Evolutionary conservation across 2,888 invertebrate genomes (phyloP), one percentile per base, ranked within the genome.

Genomic region (Machimus atricapillus): DNA sequence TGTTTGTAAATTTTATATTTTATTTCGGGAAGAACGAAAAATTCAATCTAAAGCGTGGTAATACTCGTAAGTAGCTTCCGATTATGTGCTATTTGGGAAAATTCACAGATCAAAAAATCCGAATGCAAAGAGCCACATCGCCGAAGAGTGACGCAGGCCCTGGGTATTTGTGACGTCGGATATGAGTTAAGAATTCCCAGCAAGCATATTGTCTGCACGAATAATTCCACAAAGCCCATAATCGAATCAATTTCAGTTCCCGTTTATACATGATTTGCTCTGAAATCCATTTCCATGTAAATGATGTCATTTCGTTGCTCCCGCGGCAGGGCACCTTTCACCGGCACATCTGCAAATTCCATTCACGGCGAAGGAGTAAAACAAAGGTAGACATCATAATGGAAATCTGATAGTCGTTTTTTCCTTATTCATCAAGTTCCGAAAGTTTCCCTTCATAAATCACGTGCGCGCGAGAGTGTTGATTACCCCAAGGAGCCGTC

Each of bases 201-300:
- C 81, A 56, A 56, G 34, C 56, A 23, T 83, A n/a, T 52, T 86
- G 56, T 56, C 37, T 86, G 86, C 86, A 86, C 77, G 86, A 86
- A 86, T 86, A 77, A 86, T 86, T 76, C 77, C 37, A 56, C 77
- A 86, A 86, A 86, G 58, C 23, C 76, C 43, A 77, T 86, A 86
- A 86, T 86, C 77, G 77, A 86, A 86, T 86, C 77, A 86, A 77
- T 77, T 86, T 77, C 86, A 56, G 77, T 56, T 77, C 77, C 56
- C 56, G 86, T 86, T 86, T 56, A 86, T 77, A 77, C 86, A 86
- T 86, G 86, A 86, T 86, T 86, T 56, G 86, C 5, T 77, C 56
- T 56, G 56, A 86, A 86, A 86, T 77, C 86, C 86, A 86, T 86
- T 86, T 86, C 86, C 56, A 86, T 86, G 86, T 77, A 86, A 86